Conservation (phyloP, 2,113 vertebrate genomes). For the Phasianus colchicus region DNA sequence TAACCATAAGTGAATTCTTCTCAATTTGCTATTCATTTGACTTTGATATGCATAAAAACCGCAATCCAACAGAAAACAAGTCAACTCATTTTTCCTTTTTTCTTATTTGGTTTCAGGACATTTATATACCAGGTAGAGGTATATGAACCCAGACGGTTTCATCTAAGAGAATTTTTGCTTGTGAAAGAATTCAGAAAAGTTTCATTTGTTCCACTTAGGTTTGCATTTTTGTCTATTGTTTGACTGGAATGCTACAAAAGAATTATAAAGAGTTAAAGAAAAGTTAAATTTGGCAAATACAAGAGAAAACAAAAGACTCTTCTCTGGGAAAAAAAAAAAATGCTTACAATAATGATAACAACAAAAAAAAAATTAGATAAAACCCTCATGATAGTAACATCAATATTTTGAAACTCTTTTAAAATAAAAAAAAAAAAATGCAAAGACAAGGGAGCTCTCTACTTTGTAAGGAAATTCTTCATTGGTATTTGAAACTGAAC, state of each 20-base stretch:
- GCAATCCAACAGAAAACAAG: slow-evolving; percentile 74
- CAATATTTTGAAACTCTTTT: slow-evolving; percentile 52
- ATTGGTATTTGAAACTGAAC: slow-evolving; percentile 50
- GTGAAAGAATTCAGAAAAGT: slow-evolving; percentile 72
- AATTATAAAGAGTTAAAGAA: slow-evolving; percentile 25
- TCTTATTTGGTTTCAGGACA: slow-evolving; percentile 76
- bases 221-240: slow-evolving; percentile 70
- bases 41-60: slow-evolving; percentile 75
- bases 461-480: slow-evolving; percentile 20
- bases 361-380: slow-evolving; percentile 13
- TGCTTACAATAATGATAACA: slow-evolving; percentile 30
- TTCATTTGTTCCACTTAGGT: slow-evolving; percentile 75
- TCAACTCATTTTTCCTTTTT: slow-evolving; percentile 67
- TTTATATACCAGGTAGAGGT: slow-evolving; percentile 71
- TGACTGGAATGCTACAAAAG: slow-evolving; percentile 41
- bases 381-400: slow-evolving; percentile 49
- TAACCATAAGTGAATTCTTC: slow-evolving; percentile 67
- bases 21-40: slow-evolving; percentile 70
- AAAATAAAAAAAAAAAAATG: slow-evolving; percentile 41
- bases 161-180: slow-evolving; percentile 75
- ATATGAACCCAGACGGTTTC: slow-evolving; percentile 53
- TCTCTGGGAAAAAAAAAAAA: neutral
- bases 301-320: neutral
- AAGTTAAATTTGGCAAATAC: slow-evolving; percentile 59
- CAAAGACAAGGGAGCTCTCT: slow-evolving; percentile 34